Evolutionary conservation across 2,888 invertebrate species (phyloP), one percentile per base, ranked within the genome.

Genomic region (Hoplodrina blanda): DNA sequence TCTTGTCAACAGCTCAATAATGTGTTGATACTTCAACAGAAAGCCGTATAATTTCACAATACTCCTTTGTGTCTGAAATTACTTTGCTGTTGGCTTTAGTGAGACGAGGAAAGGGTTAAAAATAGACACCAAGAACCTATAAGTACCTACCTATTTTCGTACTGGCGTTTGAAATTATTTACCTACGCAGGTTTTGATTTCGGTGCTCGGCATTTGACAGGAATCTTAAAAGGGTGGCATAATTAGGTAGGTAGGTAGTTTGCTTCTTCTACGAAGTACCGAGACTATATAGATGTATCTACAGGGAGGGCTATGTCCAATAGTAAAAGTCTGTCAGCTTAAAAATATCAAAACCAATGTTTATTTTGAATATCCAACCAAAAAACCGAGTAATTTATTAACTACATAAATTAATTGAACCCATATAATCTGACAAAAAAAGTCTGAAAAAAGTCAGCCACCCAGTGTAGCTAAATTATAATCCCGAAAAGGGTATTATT

Each of bases 1-100:
- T 67, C 80, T 81, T 83, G 78, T 77, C 76, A 86, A 80, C 82
- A 81, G 73, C 69, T 82, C 76, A 74, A 78, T 81, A 80, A 73
- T 69, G 60, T 69, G 65, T 57, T 69, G 74, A 79, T 75, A 75
- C 70, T 79, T 62, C 49, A 61, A 49, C 78, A 53, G 70, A 63
- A 80, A 80, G 75, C 67, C 62, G 41, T 76, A 62, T 65, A 53
- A 60, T 73, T 63, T 64, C 46, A 37, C 8, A 44, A 67, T 56
- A 62, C 19, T 41, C 19, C 55, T 78, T 77, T 71, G 44, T 63
- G 25, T 50, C 37, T 30, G 2, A 11, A 20, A 15, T 17, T 37
- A 5, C 25, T 67, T 64, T 49, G n/a, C 25, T 55, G 30, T 11
- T 11, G 50, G 33, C 4, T 59, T 75, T 59, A 17, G 2, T 49